phyloP scores from a whole-genome alignment of 2,888 invertebrate species.

The Drosophila robusta region DNA sequence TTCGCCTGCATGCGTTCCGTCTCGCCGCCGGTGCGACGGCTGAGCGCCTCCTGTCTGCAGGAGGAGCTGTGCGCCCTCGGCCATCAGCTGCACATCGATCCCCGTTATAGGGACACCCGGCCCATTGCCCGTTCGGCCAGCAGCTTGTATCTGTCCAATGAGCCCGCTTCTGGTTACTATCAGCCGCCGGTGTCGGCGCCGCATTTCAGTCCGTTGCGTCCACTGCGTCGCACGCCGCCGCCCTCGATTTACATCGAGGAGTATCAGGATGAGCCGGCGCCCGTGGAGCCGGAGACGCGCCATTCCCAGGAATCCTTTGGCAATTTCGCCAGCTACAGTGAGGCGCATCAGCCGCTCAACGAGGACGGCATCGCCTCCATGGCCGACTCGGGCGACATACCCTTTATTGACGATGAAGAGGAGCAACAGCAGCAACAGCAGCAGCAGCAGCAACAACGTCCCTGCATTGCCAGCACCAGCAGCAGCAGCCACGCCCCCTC shows the following conservation, averaged over 20 bases:
- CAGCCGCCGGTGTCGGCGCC: conserved; percentile 31
- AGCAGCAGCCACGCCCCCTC: conserved; percentile 56
- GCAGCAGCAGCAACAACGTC: conserved; percentile 40
- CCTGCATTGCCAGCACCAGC: conserved; percentile 46
- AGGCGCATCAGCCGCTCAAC: conserved; percentile 84
- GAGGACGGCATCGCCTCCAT: conserved; percentile 84
- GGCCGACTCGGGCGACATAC: conserved; percentile 83
- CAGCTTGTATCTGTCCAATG: conserved; percentile 75
- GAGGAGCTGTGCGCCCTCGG: conserved; percentile 83
- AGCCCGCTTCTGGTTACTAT: conserved; percentile 43
- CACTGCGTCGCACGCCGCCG: conserved; percentile 73
- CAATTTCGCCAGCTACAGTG: conserved; percentile 76
- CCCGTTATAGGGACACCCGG: conserved; percentile 84
- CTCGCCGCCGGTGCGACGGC: conserved; percentile 77
- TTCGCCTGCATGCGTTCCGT: conserved; percentile 72
- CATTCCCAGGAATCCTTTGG: conserved; percentile 82
- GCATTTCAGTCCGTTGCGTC: conserved; percentile 71
- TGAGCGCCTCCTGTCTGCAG: conserved; percentile 83
- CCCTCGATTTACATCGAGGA: conserved; percentile 85
- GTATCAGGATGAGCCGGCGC: conserved; percentile 76
- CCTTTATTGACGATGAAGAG: conserved; percentile 85
- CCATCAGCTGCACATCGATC: conserved; percentile 84
- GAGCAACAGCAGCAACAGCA: conserved; percentile 57
- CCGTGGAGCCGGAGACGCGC: conserved; percentile 59
- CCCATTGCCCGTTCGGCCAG: conserved; percentile 83